Base-by-base conservation (phyloP, 2,797 vertebrate genomes). In the Thripadectes ignobilis region DNA sequence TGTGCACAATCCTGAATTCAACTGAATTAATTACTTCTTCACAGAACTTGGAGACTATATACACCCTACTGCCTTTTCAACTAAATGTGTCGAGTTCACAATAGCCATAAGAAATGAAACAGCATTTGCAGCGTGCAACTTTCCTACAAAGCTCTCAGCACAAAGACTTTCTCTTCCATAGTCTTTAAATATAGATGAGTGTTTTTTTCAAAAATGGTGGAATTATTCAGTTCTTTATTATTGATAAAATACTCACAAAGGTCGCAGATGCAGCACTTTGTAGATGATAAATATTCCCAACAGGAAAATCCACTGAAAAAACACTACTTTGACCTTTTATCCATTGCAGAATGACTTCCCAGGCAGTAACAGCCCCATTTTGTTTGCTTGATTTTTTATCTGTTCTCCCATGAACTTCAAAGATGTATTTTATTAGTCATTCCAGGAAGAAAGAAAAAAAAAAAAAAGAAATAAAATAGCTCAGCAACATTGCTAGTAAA, bases 111-210 rank as follows among this genome's bases (percentile, higher is more conserved):
- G 61, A 69, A 45, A 45, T 10, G 45, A 45, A 89, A 46, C 16
- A 38, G 34, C 14, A 55, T 67, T 85, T 81, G 55, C 52, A 76
- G 46, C 34, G 9, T 41, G 45, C 36, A 82, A 62, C 51, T 85
- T 62, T 18, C 63, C 63, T 71, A 62, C 16, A 43, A 76, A 89
- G 55, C 59, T 87, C 85, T 85, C 38, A 80, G 91, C 36, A 26
- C 63, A 59, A 69, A 95, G 55, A 82, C 88, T 92, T 92, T 83
- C 67, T 92, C 66, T 79, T 88, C 69, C 30, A 13, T 19, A 34
- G 63, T 95, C 54, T 94, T 96, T 96, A 97, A 97, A 97, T 96
- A 97, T 96, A 97, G 94, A 97, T 97, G 88, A 97, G 91, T 73
- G 26, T 81, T 96, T 95, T 96, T 95, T 92, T 80, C 59, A 91